A percentile compares a stretch with the other conserved stretches of the same genome.
phyloP scores from a whole-genome alignment of 2,888 invertebrate species.

The Chironomus tentans region DNA sequence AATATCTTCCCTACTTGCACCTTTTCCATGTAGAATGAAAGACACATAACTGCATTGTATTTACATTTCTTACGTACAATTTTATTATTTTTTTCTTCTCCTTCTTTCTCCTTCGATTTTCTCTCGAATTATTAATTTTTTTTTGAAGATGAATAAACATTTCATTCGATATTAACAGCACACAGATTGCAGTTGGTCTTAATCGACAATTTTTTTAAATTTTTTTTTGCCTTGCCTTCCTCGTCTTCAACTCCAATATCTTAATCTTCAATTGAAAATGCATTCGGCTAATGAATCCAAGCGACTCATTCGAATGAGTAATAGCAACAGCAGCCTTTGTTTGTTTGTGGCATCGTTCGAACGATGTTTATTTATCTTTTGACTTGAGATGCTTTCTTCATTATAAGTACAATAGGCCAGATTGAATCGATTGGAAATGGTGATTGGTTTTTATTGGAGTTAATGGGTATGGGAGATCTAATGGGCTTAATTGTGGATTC shows the following conservation, averaged over 20 bases:
- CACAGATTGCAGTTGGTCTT: too few relatives aligned
- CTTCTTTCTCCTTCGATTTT: neutral
- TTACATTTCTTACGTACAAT: neutral
- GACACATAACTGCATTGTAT: neutral
- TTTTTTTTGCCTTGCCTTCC: too few relatives aligned
- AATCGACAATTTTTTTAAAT: too few relatives aligned
- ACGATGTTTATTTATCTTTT: neutral
- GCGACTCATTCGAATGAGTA: neutral
- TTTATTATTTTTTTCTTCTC: neutral
- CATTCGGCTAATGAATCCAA: neutral
- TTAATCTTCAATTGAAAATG: neutral
- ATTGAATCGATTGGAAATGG: too few relatives aligned
- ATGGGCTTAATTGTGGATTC: too few relatives aligned
- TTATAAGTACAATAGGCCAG: too few relatives aligned
- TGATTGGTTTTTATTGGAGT: too few relatives aligned
- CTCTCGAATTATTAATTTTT: neutral
- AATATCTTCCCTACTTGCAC: too few relatives aligned
- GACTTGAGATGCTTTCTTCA: too few relatives aligned
- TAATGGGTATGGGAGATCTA: too few relatives aligned
- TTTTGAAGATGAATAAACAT: neutral
- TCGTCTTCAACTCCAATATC: neutral
- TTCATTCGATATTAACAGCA: neutral
- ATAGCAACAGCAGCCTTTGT: neutral
- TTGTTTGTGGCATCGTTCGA: neutral
- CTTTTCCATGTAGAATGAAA: neutral